Evolutionary conservation across 2,888 invertebrate genomes (phyloP).

Genomic region (Ornithoptera priamus): DNA sequence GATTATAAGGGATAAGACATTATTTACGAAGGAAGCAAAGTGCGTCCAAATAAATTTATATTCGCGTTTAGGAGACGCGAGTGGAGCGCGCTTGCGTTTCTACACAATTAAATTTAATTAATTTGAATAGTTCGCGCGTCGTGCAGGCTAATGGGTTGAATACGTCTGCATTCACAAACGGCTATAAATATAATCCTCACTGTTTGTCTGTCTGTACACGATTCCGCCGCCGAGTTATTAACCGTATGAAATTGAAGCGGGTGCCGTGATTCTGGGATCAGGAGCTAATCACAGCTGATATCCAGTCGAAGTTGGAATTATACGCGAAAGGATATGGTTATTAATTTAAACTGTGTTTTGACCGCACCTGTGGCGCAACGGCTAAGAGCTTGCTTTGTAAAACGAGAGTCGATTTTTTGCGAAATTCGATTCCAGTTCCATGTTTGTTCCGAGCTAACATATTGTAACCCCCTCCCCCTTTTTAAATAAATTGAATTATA

Average conservation of each 20-base stretch:
- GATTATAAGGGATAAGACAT: conserved; percentile 32
- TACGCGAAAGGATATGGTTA: not conserved
- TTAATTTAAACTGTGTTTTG: not conserved
- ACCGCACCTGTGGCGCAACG: no score
- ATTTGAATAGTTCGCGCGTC: conserved; percentile 75
- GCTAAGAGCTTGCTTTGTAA: no score
- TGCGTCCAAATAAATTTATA: conserved; percentile 47
- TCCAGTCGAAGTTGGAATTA: not conserved
- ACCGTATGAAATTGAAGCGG: conserved; percentile 21
- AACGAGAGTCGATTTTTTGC: no score
- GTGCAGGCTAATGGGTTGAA: conserved; percentile 67
- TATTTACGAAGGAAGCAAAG: conserved; percentile 43
- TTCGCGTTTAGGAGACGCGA: conserved; percentile 51
- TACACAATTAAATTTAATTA: conserved; percentile 78
- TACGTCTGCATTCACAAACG: conserved; percentile 63
- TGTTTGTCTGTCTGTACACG: conserved; percentile 30
- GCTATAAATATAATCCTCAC: conserved; percentile 53
- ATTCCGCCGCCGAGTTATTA: conserved; percentile 27
- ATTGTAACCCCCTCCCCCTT: no score
- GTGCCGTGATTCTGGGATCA: conserved; percentile 15
- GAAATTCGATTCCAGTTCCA: no score
- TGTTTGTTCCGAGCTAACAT: no score
- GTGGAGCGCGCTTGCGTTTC: conserved; percentile 53
- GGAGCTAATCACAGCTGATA: not conserved
- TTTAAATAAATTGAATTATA: no score